These are phyloP conservation scores for Cydia fagiglandana DNA, from an alignment of 1,140 invertebrate genomes.

Conservation along the genomic window DNA sequence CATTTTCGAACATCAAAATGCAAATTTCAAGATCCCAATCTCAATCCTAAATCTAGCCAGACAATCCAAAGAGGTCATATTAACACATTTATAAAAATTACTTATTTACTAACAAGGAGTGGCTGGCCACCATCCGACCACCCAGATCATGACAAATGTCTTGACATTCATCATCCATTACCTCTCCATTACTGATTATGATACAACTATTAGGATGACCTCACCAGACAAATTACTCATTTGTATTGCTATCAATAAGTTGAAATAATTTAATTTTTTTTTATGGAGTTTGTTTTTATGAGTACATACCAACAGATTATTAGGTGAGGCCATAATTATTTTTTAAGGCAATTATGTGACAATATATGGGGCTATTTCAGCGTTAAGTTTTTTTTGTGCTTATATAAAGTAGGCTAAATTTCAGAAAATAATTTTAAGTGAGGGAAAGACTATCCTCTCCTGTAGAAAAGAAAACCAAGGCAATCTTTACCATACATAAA, in stretches of 20 bases:
- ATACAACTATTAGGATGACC: neutral
- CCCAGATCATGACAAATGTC: neutral
- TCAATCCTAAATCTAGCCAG: neutral
- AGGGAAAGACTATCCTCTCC: too few relatives aligned
- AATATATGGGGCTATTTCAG: too few relatives aligned
- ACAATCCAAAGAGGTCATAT: neutral
- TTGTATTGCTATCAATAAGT: neutral
- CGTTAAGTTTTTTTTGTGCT: too few relatives aligned
- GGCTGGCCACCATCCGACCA: neutral
- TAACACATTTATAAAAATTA: neutral
- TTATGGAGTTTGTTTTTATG: neutral
- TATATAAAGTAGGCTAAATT: too few relatives aligned
- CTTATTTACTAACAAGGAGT: constrained; percentile 1
- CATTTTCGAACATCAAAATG: too few relatives aligned
- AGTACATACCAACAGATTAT: neutral
- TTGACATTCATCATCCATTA: neutral
- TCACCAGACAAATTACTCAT: neutral
- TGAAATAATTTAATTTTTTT: too few relatives aligned
- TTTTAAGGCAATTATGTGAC: too few relatives aligned
- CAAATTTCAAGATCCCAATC: neutral
- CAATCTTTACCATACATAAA: too few relatives aligned
- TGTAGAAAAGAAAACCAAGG: too few relatives aligned
- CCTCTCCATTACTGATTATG: neutral
- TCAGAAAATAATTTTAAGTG: too few relatives aligned
- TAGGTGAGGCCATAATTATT: too few relatives aligned